Base-by-base conservation (phyloP, 2,113 vertebrate species). In the Setophaga kirtlandii region DNA sequence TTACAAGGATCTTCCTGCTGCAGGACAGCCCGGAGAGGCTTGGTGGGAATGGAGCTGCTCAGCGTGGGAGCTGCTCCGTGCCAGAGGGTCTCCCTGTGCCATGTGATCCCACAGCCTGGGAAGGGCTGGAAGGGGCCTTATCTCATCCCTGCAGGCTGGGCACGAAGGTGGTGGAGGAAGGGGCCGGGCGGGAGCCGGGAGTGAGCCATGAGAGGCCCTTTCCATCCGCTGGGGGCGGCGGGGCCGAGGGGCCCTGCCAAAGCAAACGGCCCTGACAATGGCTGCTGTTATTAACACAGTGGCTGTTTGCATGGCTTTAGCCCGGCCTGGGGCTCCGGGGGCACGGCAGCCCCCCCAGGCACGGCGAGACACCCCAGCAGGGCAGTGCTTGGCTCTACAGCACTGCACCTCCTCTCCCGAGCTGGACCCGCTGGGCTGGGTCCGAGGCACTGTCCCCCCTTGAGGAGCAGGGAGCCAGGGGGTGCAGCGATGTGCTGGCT, bases 201-300 rank as follows among this genome's bases (percentile, higher is more conserved):
- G 53, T 0, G 22, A 65, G 60, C 56, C 74, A 2, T 50, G 93
- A 6, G 2, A 6, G 24, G 70, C 69, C 52, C 77, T 12, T 78
- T 83, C n/a, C 93, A 91, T 93, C 88, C 16, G 52, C 88, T 46
- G 1, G 5, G 56, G 56, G 42, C 8, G 1, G 62, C 3, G 9
- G 55, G 12, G 47, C 2, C 0, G 56, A 67, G 63, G 30, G 56
- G 83, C 63, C 4, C 58, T 95, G 95, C 95, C 95, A 97, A 95
- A 96, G 90, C 84, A 94, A 96, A 94, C 96, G 27, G 84, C 69
- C 37, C 80, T n/a, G 83, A 83, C 93, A 83, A 15, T 87, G 49
- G 73, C 60, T 12, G 1, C 50, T 87, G 1, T 59, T 59, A 3
- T 20, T 30, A 41, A 15, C 13, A 3, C 7, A 0, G 44, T 3